Evolutionary conservation across 2,888 invertebrate genomes (phyloP), one percentile per base, ranked within the genome.

Genomic region (Tetropium fuscum): DNA sequence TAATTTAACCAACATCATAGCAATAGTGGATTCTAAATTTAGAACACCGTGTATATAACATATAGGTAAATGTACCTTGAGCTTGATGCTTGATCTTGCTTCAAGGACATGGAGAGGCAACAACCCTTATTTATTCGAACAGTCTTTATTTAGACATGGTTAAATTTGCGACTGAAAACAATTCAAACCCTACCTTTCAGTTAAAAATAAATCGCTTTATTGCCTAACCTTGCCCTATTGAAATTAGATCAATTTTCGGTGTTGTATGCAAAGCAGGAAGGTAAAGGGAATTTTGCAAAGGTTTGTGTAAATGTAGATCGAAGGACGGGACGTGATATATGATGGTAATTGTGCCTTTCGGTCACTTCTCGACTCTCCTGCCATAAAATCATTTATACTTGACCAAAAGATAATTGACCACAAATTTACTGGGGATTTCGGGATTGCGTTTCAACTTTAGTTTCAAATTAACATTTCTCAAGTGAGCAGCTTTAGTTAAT

Each of bases 321-420:
- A 75, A 74, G 74, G 74, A 70, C 74, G 68, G 34, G 44, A n/a
- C 45, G 56, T 73, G 78, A 79, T 78, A 77, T 79, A 79, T 78
- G 76, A 71, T 72, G 74, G 78, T 72, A 77, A 78, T 79, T 78
- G 75, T 74, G 73, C 76, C 76, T 77, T 76, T 74, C 73, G 79
- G 77, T 75, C 78, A 77, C 74, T 72, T 64, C 74, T 74, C 77
- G 73, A 75, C 80, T 74, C 70, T 70, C 67, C 78, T 77, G 78
- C 80, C 80, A 80, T 81, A 80, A 81, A 81, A 74, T 77, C 79
- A 81, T 81, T 81, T 80, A 78, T 78, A 79, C 76, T 79, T 77
- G 78, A 77, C 77, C 79, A 75, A 76, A 78, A 81, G 80, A 81
- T 81, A 81, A 81, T 81, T 78, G 80, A 78, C 79, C 78, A 74